These are phyloP conservation scores for Polymixis lichenea DNA, from an alignment of 2,888 invertebrate genomes.

Conservation along the genomic window DNA sequence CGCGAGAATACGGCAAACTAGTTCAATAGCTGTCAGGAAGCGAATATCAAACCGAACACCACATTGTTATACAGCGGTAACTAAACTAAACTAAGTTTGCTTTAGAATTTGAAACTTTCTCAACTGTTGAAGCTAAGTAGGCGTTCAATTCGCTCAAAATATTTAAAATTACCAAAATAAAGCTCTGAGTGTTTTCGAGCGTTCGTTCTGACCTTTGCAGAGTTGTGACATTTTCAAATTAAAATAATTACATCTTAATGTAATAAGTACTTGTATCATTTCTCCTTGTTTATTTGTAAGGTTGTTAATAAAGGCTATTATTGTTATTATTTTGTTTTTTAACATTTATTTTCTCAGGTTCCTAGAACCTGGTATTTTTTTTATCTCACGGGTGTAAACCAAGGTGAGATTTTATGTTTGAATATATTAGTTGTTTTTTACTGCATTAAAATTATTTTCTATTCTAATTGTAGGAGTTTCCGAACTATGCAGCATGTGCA, in stretches of 20 bases:
- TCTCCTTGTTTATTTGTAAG: too few species aligned
- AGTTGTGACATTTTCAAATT: neutral
- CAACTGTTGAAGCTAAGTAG: neutral
- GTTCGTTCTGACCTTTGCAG: neutral
- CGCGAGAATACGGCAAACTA: conserved; percentile 14
- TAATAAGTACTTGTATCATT: neutral
- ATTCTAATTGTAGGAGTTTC: too few species aligned
- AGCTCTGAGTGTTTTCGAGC: neutral
- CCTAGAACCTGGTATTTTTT: too few species aligned
- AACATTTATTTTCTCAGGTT: too few species aligned
- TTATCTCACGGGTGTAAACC: too few species aligned
- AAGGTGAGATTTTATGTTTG: too few species aligned
- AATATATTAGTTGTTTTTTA: too few species aligned
- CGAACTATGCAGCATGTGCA: too few species aligned
- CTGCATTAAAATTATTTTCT: too few species aligned
- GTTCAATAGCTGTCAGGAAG: conserved; percentile 25
- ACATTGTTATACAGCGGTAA: neutral
- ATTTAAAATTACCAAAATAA: neutral
- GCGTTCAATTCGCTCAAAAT: neutral
- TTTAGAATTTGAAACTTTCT: neutral
- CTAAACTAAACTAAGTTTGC: conserved; percentile 1
- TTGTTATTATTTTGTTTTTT: too few species aligned
- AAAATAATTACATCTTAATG: neutral
- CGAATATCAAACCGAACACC: conserved; percentile 14
- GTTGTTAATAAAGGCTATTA: too few species aligned